Evolutionary conservation across 2,113 vertebrate species (phyloP).

Genomic region (Onychostoma macrolepis): DNA sequence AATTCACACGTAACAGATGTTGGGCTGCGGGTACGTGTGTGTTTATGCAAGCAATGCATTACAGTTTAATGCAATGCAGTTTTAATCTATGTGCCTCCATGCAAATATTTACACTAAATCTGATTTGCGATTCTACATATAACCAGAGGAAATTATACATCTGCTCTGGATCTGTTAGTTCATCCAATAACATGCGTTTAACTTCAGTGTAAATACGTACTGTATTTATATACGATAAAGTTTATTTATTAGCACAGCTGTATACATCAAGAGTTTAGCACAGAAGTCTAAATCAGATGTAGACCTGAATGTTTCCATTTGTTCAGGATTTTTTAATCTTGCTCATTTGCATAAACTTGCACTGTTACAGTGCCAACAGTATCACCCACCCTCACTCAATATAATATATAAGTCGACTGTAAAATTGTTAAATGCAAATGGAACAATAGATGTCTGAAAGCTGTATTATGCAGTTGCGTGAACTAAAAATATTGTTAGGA

Average conservation of each 20-base stretch:
- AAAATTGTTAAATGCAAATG: background rate
- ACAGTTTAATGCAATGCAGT: too few relatives aligned
- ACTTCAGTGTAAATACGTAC: background rate
- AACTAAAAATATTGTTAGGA: background rate
- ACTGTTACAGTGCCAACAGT: background rate
- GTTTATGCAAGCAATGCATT: background rate
- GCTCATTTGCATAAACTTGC: background rate
- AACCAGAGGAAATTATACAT: background rate
- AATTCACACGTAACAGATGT: background rate
- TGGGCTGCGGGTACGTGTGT: too few relatives aligned
- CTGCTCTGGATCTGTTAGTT: background rate
- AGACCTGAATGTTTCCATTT: background rate
- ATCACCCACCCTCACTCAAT: background rate
- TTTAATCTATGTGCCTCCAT: conserved; percentile 10
- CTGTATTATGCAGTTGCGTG: background rate
- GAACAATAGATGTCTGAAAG: background rate
- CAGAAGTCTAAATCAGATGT: background rate
- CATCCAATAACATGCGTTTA: background rate
- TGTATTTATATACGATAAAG: background rate
- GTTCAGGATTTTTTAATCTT: background rate
- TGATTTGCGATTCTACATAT: background rate
- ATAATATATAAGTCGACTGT: background rate
- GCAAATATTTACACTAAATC: conserved; percentile 27
- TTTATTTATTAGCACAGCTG: background rate
- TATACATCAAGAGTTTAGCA: background rate